Base-by-base conservation (phyloP, 2,797 vertebrate genomes). In the Acomys russatus region DNA sequence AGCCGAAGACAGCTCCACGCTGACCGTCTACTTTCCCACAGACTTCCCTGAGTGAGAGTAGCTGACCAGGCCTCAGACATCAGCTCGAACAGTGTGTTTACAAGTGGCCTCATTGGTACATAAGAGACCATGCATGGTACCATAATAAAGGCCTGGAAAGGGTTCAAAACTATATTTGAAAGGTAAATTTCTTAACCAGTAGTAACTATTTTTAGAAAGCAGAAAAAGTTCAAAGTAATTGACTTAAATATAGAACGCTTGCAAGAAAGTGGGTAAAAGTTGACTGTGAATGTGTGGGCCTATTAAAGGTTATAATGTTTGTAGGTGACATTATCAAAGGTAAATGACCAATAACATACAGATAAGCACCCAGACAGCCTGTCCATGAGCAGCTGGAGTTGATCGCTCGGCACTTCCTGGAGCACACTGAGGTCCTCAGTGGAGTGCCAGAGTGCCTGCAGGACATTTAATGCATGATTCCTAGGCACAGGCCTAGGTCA, bases 141-240 rank as follows among this genome's bases (percentile, higher is more conserved):
- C 38, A 73, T 89, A 90, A 56, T 77, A 95, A 87, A 92, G 80
- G 20, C 63, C 71, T 44, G 66, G 35, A 22, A 71, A 54, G 35
- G 71, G 14, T 79, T 76, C 6, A 56, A 91, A 94, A 73, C 73
- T 30, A 18, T 28, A 78, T 91, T 54, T 91, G 92, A 89, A 94
- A 88, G 25, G n/a, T n/a, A 64, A 74, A 77, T 82, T 92, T 56
- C 49, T 93, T 93, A 79, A 54, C 28, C 25, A 93, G 64, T 18
- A 89, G 38, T 68, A 85, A 71, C 51, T 90, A 74, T 94, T 94
- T 96, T 96, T 51, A 95, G 54, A 78, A 96, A 96, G 73, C 74
- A 96, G 68, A 76, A 20, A 92, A 61, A 71, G 30, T 91, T 96
- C 92, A 15, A 28, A 68, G 10, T 92, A 92, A 79, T 33, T 87